phyloP scores from a whole-genome alignment of 2,888 invertebrate species.

The Rhagonycha lutea region DNA sequence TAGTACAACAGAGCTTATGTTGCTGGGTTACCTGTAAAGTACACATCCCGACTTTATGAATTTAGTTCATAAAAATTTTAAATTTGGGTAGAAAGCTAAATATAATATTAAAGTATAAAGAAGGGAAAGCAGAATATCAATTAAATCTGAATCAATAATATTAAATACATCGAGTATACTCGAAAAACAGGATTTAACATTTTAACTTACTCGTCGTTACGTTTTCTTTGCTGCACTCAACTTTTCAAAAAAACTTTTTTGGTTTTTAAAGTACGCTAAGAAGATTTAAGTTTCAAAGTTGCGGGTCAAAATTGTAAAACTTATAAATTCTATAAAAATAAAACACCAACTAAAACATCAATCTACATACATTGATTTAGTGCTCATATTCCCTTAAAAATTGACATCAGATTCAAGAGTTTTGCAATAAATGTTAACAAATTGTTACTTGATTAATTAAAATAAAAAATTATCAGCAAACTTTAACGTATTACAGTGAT shows the following conservation, averaged over 20 bases:
- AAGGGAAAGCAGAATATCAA: too few relatives aligned
- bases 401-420: not conserved
- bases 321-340: not conserved
- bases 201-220: not conserved
- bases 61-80: not conserved
- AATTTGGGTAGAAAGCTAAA: not conserved
- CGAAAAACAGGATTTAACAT: not conserved
- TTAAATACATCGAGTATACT: not conserved
- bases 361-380: not conserved
- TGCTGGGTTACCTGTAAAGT: not conserved
- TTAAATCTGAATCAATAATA: not conserved
- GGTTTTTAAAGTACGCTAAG: not conserved
- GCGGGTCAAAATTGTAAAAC: not conserved
- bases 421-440: not conserved
- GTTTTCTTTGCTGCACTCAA: not conserved
- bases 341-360: not conserved
- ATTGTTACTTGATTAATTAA: not conserved
- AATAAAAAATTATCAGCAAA: not conserved
- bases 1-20: not conserved
- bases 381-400: not conserved
- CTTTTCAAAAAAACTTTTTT: not conserved
- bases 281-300: constrained; percentile 2
- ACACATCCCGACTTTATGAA: not conserved
- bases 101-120: not conserved
- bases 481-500: not conserved